phyloP scores from a whole-genome alignment of 2,888 invertebrate species.

The Parnassius orleans region DNA sequence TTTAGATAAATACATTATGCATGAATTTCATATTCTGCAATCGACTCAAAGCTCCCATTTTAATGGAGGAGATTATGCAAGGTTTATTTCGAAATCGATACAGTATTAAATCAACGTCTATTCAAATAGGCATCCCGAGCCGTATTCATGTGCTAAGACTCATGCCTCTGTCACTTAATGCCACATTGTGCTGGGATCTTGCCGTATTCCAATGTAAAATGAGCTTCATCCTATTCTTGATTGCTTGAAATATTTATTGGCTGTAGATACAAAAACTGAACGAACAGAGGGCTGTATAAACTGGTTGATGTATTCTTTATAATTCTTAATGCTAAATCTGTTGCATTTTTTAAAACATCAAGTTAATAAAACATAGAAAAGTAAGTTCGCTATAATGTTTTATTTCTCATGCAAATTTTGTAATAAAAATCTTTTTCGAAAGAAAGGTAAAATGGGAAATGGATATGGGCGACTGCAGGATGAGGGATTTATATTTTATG shows the following conservation, averaged over 20 bases:
- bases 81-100: constrained; percentile 12
- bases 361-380: no score
- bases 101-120: constrained; percentile 30
- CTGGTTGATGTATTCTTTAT: constrained; percentile 3
- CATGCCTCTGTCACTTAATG: constrained; percentile 73
- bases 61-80: constrained; percentile 9
- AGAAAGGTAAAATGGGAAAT: no score
- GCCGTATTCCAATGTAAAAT: constrained; percentile 43
- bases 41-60: constrained; percentile 1
- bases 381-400: no score
- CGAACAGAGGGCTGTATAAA: constrained; percentile 1
- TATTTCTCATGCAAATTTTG: no score
- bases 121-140: constrained; percentile 45
- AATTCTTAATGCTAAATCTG: constrained; percentile 9
- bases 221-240: constrained; percentile 30
- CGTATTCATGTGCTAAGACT: constrained; percentile 72
- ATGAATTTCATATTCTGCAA: not conserved
- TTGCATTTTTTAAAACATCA: not conserved
- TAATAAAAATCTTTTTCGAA: no score
- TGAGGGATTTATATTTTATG: no score
- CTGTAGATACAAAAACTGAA: not conserved
- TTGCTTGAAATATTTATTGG: not conserved
- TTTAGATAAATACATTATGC: not conserved
- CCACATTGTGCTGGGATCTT: constrained; percentile 71
- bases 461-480: no score